Evolutionary conservation across 2,888 invertebrate species (phyloP), one percentile per base, ranked within the genome.

Genomic region (Cephus rjabovi): DNA sequence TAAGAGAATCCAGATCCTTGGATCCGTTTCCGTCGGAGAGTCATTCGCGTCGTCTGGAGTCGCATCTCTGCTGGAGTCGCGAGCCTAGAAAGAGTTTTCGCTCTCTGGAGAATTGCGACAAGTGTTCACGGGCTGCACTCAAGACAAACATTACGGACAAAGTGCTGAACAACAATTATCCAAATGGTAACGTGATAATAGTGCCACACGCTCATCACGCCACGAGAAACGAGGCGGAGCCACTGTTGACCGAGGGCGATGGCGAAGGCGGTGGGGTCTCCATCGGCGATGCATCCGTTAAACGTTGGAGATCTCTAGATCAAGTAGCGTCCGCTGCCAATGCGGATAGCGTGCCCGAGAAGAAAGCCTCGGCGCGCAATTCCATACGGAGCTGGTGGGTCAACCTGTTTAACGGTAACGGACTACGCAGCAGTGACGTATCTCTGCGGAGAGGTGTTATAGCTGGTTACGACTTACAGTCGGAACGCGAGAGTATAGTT

Each of bases 281-380:
- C 76, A 85, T 87, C 15, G 87, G 88, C 73, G 78, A 69, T 77
- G 80, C 83, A 75, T 85, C 87, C 12, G 87, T 88, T 4, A 96
- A 96, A 91, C 94, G 96, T 87, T 97, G 97, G 95, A 95, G 95
- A 86, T 97, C 97, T 74, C 92, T 96, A 76, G 97, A 97, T 83
- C 88, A 91, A 92, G 94, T 95, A 83, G 93, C 96, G 74, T 92
- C 92, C 40, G 87, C 80, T 83, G 89, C 85, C 79, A 89, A 89
- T 79, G 84, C 88, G 56, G 88, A 89, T 76, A 90, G 90, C 77
- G 88, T 90, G 68, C 93, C 94, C 69, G 93, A 92, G 84, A 95
- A 95, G 89, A 93, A 94, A 88, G 93, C 94, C 76, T 91, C 93
- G 69, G 92, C 93, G 69, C 93, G 95, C 79, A 94, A 95, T 86